Base-by-base conservation (phyloP, 2,888 invertebrate genomes). In the Pterostichus niger region DNA sequence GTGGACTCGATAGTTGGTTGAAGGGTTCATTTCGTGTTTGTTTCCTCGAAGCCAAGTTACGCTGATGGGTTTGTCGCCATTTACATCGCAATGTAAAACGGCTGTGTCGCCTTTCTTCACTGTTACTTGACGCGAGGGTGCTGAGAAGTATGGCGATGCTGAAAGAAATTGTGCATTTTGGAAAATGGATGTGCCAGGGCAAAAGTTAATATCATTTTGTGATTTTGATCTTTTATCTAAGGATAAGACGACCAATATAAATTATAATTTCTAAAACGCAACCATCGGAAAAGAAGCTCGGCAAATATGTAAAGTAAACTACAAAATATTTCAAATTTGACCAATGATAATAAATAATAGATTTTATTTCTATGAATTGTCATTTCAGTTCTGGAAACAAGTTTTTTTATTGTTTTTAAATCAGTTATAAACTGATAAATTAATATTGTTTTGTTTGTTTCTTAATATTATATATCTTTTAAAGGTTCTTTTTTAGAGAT, bases 41-140 rank as follows among this genome's bases (percentile, higher is more conserved):
- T 94, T 94, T 84, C 93, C 93, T 86, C 93, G 92, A 87, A 94
- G 91, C 96, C 96, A 96, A 82, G 93, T 92, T 78, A 96, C 93
- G 86, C 93, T 95, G 86, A 96, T 93, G 77, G 96, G 96, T 87
- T 94, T 94, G 89, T 96, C 96, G 4, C 96, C 96, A 86, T 94
- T 94, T 2, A 96, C 95, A 87, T 94, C 93, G 88, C 96, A 96
- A 86, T 94, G 93, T 86, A 96, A 89, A 64, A 93, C 92, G 11
- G 95, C 94, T 4, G 94, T 94, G 87, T 95, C 94, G 11, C 94
- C 94, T 88, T 93, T 95, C 89, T 94, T 95, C 84, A 94, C 95
- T 24, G 93, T 94, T 11, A 95, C 93, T 83, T 93, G 91, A 86
- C 94, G 91, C 52, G 94, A 93, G 68, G 94, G 93, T 7, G 93